Base-by-base conservation (phyloP, 1,140 invertebrate species). In the Augochlora pura region DNA sequence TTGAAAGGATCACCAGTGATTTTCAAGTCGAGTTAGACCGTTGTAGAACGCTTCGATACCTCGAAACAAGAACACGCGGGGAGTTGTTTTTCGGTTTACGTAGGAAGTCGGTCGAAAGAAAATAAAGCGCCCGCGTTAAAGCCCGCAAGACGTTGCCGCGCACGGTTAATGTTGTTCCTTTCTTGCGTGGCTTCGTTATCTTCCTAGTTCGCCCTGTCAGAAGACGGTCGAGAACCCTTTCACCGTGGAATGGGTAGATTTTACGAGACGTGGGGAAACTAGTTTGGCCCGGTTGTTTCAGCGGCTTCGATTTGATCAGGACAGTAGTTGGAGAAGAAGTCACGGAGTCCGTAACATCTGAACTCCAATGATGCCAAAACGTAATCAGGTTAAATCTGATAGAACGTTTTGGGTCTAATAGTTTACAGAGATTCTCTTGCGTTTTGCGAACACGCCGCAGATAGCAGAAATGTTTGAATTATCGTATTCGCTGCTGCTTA, bases 21-120 rank as follows among this genome's bases (percentile, higher is more conserved):
- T 90, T 89, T 89, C 87, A 85, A 84, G 84, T 78, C 71, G 46
- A 62, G 80, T 66, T 63, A 68, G 82, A 66, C 77, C 60, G 49
- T 72, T 21, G 60, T 73, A 74, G 86, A 88, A 81, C 86, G 65
- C 57, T 76, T 84, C 73, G 79, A 73, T 46, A 59, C 77, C 74
- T 77, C 10, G 46, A 27, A 21, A 16, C 46, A 52, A 32, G 25
- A 52, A 18, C 12, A 42, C 7, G 49, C 21, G 2, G 21, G 1
- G 60, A 10, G 16, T 21, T 4, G 23, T 18, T 52, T 38, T 14
- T 12, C 46, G 10, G 23, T 5, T 14, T 18, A 38, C 10, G 3
- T 38, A 67, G 57, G 49, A 67, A 65, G 63, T 27, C 64, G n/a
- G 23, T 59, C 46, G 52, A 39, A 46, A 23, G 62, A 74, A 57